phyloP scores from a whole-genome alignment of 2,113 vertebrate genomes.

The Calidris pugnax region DNA sequence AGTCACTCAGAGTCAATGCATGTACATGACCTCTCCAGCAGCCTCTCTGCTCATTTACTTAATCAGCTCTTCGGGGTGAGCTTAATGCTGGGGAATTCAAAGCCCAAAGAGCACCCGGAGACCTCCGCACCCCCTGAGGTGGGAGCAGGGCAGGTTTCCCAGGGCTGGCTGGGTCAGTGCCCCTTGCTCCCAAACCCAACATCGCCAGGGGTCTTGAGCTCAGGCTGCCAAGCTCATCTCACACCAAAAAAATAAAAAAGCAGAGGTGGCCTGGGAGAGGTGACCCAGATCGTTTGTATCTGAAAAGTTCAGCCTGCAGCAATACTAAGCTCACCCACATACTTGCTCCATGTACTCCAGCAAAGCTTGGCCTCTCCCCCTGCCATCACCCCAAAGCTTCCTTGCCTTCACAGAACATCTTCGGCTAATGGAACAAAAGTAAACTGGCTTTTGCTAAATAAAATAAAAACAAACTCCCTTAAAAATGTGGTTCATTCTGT shows the following conservation, averaged over 20 bases:
- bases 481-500: background rate
- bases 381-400: background rate
- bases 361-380: background rate
- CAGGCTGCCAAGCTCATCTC: background rate
- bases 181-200: background rate
- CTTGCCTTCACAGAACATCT: background rate
- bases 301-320: background rate
- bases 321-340: background rate
- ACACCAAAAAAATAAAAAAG: background rate
- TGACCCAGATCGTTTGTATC: background rate
- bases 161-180: background rate
- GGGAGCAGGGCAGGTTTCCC: background rate
- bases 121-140: fast-evolving
- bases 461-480: background rate
- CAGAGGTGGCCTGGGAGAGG: background rate
- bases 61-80: background rate
- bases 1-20: background rate
- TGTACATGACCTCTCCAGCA: background rate
- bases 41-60: background rate
- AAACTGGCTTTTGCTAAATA: background rate
- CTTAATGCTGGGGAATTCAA: background rate
- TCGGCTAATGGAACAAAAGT: background rate
- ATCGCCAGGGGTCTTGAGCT: background rate
- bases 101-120: background rate
- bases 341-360: fast-evolving